Evolutionary conservation across 2,888 invertebrate genomes (phyloP).

Genomic region (Drosophila greeni): DNA sequence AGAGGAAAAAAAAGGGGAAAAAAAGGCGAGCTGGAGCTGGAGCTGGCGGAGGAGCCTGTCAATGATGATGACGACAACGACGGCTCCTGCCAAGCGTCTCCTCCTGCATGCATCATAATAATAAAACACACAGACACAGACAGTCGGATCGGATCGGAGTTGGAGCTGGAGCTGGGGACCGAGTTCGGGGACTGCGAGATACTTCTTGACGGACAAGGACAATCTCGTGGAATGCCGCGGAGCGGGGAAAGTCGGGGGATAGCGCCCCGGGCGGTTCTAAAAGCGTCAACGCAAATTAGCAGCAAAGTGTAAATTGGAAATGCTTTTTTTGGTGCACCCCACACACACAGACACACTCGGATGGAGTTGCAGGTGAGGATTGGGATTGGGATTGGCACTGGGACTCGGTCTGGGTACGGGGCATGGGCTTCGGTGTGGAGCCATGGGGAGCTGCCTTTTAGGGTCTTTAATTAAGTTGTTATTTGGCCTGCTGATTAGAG

Average conservation of each 20-base stretch:
- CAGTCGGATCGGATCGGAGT: slow-evolving; percentile 19
- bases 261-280: slow-evolving; percentile 69
- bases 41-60: slow-evolving; percentile 63
- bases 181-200: slow-evolving; percentile 20
- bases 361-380: slow-evolving; percentile 17
- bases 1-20: slow-evolving; percentile 34
- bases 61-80: slow-evolving; percentile 57
- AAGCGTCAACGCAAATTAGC: slow-evolving; percentile 74
- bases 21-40: slow-evolving; percentile 22
- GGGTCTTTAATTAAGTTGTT: slow-evolving; percentile 68
- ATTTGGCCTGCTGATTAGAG: slow-evolving; percentile 67
- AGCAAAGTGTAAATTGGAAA: slow-evolving; percentile 74
- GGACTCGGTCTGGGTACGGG: neutral
- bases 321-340: slow-evolving; percentile 73
- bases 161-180: slow-evolving; percentile 5
- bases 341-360: slow-evolving; percentile 6
- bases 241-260: slow-evolving; percentile 45
- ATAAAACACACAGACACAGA: slow-evolving; percentile 63
- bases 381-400: neutral
- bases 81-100: slow-evolving; percentile 52
- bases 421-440: slow-evolving; percentile 1
- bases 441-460: slow-evolving; percentile 56
- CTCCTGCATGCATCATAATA: slow-evolving; percentile 71
- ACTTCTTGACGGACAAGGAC: slow-evolving; percentile 67
- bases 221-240: slow-evolving; percentile 57